These are phyloP conservation scores for Drosophila kuntzei DNA, from an alignment of 2,888 invertebrate species.

Conservation along the genomic window DNA sequence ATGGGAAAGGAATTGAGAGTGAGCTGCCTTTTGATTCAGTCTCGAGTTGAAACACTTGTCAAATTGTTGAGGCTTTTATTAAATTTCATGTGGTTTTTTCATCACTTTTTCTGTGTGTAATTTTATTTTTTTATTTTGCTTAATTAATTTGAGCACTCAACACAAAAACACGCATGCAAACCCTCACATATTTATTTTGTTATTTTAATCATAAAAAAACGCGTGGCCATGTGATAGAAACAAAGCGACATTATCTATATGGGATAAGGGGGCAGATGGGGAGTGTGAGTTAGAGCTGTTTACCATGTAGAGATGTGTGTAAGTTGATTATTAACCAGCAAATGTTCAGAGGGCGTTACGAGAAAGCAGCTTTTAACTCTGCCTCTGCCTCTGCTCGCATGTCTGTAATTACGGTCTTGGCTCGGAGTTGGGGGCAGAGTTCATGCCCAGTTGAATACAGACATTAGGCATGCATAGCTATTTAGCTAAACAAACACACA, in stretches of 20 bases:
- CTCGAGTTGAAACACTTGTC: constrained; percentile 21
- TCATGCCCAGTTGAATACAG: constrained; percentile 72
- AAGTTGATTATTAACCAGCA: constrained; percentile 74
- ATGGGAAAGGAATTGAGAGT: not conserved
- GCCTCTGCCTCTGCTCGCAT: constrained; percentile 44
- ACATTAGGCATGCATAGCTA: constrained; percentile 77
- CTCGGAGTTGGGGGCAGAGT: constrained; percentile 47
- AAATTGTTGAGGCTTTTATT: constrained; percentile 68
- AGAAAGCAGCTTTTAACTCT: not conserved
- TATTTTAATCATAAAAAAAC: constrained; percentile 75
- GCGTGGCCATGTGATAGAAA: constrained; percentile 57
- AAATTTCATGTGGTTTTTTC: constrained; percentile 61
- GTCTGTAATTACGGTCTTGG: constrained; percentile 72
- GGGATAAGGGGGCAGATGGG: not conserved
- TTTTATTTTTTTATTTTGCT: constrained; percentile 58
- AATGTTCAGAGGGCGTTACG: constrained; percentile 34
- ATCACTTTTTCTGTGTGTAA: constrained; percentile 21
- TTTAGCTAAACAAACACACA: constrained; percentile 60
- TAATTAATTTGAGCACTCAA: constrained; percentile 72
- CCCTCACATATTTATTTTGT: constrained; percentile 38
- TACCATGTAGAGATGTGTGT: constrained; percentile 54
- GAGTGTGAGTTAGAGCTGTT: constrained; percentile 7
- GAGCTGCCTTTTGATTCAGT: constrained; percentile 19
- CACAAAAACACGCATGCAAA: constrained; percentile 26
- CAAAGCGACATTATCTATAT: constrained; percentile 57